These are phyloP conservation scores for Pachycephus smyrnensis DNA, from an alignment of 2,888 invertebrate species.

Conservation along the genomic window DNA sequence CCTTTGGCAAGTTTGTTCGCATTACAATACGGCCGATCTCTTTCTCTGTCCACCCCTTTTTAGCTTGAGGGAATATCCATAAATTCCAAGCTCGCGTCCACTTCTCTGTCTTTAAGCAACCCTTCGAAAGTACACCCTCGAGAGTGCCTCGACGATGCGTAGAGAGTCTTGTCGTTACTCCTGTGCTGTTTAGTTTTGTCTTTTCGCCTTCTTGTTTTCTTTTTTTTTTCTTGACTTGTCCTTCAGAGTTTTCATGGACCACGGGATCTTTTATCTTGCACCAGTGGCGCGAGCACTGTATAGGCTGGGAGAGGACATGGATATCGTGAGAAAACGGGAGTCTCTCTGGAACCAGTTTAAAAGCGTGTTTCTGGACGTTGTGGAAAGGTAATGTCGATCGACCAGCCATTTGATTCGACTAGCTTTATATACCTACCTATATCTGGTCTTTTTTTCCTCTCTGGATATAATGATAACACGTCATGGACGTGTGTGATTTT, in stretches of 20 bases:
- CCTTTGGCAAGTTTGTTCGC: slow-evolving; percentile 52
- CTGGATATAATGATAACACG: not conserved
- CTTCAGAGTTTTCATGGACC: not conserved
- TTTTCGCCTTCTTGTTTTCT: no score
- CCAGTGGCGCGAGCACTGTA: not conserved
- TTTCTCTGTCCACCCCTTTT: slow-evolving; percentile 17
- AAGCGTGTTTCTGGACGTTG: not conserved
- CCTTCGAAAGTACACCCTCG: not conserved
- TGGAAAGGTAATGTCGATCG: not conserved
- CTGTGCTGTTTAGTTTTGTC: not conserved
- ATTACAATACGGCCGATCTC: slow-evolving; percentile 41
- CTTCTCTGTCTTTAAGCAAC: not conserved
- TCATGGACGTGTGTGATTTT: not conserved
- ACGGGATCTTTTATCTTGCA: not conserved
- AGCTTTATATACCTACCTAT: not conserved
- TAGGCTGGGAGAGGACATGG: not conserved
- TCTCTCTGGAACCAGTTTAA: not conserved
- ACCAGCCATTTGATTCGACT: not conserved
- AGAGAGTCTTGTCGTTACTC: not conserved
- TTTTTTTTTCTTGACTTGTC: not conserved
- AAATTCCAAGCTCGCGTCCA: not conserved
- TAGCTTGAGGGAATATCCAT: not conserved
- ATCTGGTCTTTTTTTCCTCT: not conserved
- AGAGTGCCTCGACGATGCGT: not conserved
- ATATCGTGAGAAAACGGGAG: not conserved